Evolutionary conservation across 2,113 vertebrate species (phyloP), one percentile per base, ranked within the genome.

Genomic region (Phyllostomus discolor): DNA sequence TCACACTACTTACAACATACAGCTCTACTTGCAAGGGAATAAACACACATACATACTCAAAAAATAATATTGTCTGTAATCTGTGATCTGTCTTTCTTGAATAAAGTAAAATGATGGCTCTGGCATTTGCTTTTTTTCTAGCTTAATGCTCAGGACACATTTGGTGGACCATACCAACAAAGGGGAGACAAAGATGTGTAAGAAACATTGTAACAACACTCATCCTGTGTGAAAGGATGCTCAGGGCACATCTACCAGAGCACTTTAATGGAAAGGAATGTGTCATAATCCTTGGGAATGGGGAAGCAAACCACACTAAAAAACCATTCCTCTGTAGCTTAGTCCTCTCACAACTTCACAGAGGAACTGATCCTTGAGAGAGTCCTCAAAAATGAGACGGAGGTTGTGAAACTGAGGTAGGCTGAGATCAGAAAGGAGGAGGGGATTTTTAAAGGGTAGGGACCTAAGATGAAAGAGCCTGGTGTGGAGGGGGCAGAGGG

Each of bases 61-160:
- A 96, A 95, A 82, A 26, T 38, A 88, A 82, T 33, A 52, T 52
- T 43, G 33, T 79, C 62, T 92, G 46, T 72, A 90, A 90, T 67
- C 69, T 75, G 8, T 66, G 31, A 70, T 87, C 93, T 81, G 72
- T 80, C 28, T 87, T 70, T 81, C 6, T 38, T 76, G 72, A 52
- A 69, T 81, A 91, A 41, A 22, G 24, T 24, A 78, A 79, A 79
- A 57, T 31, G 5, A 0, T 41, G 38, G 22, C 62, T 94, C 24
- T 66, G 38, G 22, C 8, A 19, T 91, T 59, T 73, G 20, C 0
- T 33, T 16, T 73, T 86, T 86, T 76, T 38, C 64, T 87, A 20
- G 24, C 52, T 62, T 35, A 43, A 38, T 16, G 50, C 19, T 80
- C 67, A 46, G 11, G 15, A 80, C 50, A 59, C 48, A 26, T 41